phyloP scores from a whole-genome alignment of 2,888 invertebrate species.

The Nephrotoma flavescens region DNA sequence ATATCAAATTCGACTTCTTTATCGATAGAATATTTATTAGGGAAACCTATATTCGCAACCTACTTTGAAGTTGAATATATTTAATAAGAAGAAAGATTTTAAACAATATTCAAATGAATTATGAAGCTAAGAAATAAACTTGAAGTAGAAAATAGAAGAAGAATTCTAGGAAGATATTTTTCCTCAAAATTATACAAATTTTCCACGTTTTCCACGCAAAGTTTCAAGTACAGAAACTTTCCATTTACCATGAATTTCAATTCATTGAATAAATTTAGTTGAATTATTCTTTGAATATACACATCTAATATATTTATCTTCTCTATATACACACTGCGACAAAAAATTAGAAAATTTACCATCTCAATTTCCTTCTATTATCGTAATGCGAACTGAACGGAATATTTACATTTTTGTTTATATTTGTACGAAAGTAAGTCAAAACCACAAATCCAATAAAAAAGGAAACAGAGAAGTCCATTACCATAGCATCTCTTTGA shows the following conservation, averaged over 20 bases:
- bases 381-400: background rate
- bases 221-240: background rate
- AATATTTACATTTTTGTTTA: background rate
- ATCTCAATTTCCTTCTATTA: background rate
- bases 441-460: background rate
- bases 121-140: background rate
- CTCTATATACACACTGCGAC: background rate
- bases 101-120: background rate
- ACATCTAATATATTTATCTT: background rate
- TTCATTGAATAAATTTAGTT: background rate
- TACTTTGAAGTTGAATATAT: background rate
- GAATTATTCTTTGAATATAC: background rate
- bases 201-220: background rate
- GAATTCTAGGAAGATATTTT: background rate
- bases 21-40: background rate
- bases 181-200: background rate
- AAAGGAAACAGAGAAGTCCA: background rate
- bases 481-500: background rate
- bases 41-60: background rate
- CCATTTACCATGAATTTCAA: background rate
- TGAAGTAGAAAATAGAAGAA: background rate
- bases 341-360: background rate
- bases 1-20: too few relatives aligned
- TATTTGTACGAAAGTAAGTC: background rate
- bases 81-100: background rate